Percentiles rank a stretch among this genome's conserved stretches.
These are phyloP conservation scores for Sipunculus nudus DNA, from an alignment of 2,888 invertebrate species.

Conservation along the genomic window DNA sequence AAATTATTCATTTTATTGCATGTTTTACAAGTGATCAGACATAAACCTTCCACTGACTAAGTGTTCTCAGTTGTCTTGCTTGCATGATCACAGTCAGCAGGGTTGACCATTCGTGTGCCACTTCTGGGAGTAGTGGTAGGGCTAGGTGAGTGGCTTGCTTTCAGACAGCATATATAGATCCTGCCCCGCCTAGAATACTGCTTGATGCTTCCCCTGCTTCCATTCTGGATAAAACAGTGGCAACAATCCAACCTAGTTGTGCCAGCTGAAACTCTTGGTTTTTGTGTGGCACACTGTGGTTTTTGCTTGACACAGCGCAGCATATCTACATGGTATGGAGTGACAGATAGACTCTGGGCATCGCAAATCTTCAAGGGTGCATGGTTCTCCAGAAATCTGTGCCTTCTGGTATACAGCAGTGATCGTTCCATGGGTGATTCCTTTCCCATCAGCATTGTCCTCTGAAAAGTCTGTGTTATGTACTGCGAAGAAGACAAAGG, in stretches of 20 bases:
- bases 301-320: conserved; percentile 17
- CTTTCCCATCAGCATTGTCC: conserved; percentile 26
- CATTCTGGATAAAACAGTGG: conserved; percentile 19
- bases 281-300: conserved; percentile 7
- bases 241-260: conserved; percentile 20
- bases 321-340: conserved; percentile 17
- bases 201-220: conserved; percentile 9
- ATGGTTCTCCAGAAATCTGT: conserved; percentile 7
- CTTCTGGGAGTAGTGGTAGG: conserved; percentile 16
- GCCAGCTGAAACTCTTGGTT: conserved; percentile 11
- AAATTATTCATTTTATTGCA: no score
- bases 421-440: conserved; percentile 24
- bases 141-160: no score
- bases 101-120: conserved; percentile 21
- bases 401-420: conserved; percentile 23
- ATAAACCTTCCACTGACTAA: no score
- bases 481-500: conserved; percentile 21
- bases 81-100: conserved; percentile 20
- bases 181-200: neutral
- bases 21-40: no score
- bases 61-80: neutral
- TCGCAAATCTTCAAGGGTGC: conserved; percentile 13
- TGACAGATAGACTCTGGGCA: conserved; percentile 15
- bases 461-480: conserved; percentile 28
- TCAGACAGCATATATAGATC: no score